Evolutionary conservation across 2,797 vertebrate species (phyloP), one percentile per base, ranked within the genome.

Genomic region (Mus spretus): DNA sequence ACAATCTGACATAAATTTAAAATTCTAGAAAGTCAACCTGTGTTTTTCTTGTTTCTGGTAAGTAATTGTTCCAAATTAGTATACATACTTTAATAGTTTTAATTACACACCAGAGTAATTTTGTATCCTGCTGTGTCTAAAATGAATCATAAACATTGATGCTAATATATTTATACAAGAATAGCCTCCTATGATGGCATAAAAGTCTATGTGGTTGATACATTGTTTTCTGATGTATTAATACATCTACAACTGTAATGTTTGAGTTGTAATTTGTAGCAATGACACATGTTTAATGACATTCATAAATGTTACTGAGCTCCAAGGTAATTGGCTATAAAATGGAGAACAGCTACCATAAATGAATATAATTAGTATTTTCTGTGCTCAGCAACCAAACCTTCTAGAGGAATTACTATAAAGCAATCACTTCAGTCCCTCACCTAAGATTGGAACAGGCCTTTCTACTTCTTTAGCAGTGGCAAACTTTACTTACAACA

Each of bases 291-390:
- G 92, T 86, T 89, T 96, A 97, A 93, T 95, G 44, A 86, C 77
- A 57, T 44, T 90, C 44, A 85, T 94, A 96, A 96, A 93, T 94
- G 82, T 91, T 89, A 91, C 72, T 93, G 88, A 96, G 61, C 84
- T 92, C 34, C 47, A 79, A 89, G 50, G 78, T 74, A 98, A 95
- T 95, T 96, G 92, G 61, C 81, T 89, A 90, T 96, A 95, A 95
- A 97, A 85, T 67, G 55, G 50, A 95, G 12, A 90, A 31, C 15
- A 85, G 50, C 50, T 79, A 40, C 78, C 28, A 65, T 83, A 88
- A 96, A 96, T 77, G 75, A 70, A 88, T 93, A 94, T 82, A 93
- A 89, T 90, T 57, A 96, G 53, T 63, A 88, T 93, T 85, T 55
- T 93, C 77, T 74, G 34, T 92, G 65, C 0, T 57, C 31, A 89